A percentile compares a stretch with the other conserved stretches of the same genome.
These are phyloP conservation scores for Theristus sp. DNA, from an alignment of 2,888 invertebrate genomes.

Conservation along the genomic window DNA sequence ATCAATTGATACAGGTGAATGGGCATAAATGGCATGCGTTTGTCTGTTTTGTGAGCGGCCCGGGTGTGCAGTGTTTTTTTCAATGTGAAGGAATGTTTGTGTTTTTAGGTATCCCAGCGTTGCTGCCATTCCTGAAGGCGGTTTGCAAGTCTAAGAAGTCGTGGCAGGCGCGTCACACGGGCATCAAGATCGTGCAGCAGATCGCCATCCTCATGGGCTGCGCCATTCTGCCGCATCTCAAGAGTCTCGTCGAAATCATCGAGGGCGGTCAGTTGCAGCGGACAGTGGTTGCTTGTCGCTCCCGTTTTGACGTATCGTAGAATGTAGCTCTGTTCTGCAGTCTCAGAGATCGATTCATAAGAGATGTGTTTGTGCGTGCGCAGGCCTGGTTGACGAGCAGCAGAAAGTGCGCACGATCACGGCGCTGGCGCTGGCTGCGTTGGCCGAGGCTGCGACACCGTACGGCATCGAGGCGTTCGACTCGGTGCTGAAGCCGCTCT, in stretches of 20 bases:
- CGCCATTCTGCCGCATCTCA: slow-evolving; percentile 91
- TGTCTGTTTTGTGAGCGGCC: no score
- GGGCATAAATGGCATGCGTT: no score
- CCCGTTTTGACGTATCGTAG: no score
- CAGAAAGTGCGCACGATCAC: slow-evolving; percentile 96
- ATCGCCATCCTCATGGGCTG: slow-evolving; percentile 99
- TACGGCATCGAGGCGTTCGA: slow-evolving; percentile 99
- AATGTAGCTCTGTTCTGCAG: no score
- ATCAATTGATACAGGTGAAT: no score
- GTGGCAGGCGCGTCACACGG: slow-evolving; percentile 94
- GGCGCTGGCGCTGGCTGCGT: slow-evolving; percentile 85
- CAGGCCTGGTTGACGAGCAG: slow-evolving; percentile 84
- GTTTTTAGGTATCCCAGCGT: slow-evolving; percentile 84
- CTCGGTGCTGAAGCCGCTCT: slow-evolving; percentile 91
- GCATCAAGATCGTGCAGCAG: slow-evolving; percentile 98
- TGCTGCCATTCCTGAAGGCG: slow-evolving; percentile 90
- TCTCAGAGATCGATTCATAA: no score
- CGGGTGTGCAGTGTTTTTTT: no score
- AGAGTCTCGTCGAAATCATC: slow-evolving; percentile 93
- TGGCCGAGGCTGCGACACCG: slow-evolving; percentile 96
- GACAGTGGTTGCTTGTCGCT: no score
- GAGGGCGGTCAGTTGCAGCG: slow-evolving; percentile 76
- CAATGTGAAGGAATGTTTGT: no score
- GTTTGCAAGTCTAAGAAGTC: slow-evolving; percentile 98
- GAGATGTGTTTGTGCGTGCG: no score